Evolutionary conservation across 2,113 vertebrate species (phyloP).

Genomic region (Cairina moschata): DNA sequence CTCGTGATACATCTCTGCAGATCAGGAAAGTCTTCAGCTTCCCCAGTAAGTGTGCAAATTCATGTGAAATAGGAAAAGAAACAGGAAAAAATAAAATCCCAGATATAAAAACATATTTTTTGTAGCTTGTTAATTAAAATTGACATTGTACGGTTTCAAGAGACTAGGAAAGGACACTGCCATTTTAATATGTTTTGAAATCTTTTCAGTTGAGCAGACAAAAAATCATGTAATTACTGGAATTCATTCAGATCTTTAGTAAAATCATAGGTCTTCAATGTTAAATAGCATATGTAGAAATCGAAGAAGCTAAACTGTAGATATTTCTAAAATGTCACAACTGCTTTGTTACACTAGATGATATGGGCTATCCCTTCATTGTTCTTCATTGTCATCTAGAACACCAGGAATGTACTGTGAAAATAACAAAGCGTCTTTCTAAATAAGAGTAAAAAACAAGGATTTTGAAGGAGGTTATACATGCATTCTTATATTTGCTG

Average conservation of each 20-base stretch:
- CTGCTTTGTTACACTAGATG: constrained; percentile 75
- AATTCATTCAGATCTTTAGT: constrained; percentile 79
- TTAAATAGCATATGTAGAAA: constrained; percentile 76
- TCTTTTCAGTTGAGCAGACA: constrained; percentile 62
- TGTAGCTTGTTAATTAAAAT: constrained; percentile 58
- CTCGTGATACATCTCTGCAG: neutral
- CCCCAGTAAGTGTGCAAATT: constrained; percentile 5
- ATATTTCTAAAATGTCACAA: constrained; percentile 86
- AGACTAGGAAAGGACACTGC: constrained; percentile 40
- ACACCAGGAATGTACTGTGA: constrained; percentile 80
- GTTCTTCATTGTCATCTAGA: constrained; percentile 86
- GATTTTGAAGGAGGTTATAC: constrained; percentile 47
- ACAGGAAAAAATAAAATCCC: neutral
- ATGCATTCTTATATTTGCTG: constrained; percentile 2
- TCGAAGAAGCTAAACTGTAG: constrained; percentile 80
- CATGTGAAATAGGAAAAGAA: constrained; percentile 44
- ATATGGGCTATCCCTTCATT: constrained; percentile 87
- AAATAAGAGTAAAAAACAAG: constrained; percentile 64
- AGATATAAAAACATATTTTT: constrained; percentile 57
- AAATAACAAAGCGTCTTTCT: constrained; percentile 64
- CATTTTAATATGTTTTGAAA: constrained; percentile 67
- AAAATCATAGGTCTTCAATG: constrained; percentile 64
- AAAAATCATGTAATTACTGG: constrained; percentile 78
- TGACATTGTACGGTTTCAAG: constrained; percentile 38
- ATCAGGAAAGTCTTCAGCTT: constrained; percentile 1